These are phyloP conservation scores for Rhabdophis nuchalis DNA, from an alignment of 2,797 vertebrate genomes.

Conservation along the genomic window DNA sequence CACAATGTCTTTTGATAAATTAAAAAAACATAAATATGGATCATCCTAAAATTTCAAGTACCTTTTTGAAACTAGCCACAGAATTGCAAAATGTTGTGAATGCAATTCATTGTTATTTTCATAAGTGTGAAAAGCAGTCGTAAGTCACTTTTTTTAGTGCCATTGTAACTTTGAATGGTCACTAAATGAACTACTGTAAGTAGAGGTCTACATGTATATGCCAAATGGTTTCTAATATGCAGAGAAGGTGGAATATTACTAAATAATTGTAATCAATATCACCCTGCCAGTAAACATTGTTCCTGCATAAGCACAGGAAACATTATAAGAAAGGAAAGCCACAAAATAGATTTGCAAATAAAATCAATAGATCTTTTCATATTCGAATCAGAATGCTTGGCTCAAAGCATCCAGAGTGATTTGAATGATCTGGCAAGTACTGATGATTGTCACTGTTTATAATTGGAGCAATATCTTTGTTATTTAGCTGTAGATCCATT, in stretches of 20 bases:
- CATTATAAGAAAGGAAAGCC: neutral
- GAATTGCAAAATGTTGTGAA: conserved; percentile 2
- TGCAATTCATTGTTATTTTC: neutral
- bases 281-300: neutral
- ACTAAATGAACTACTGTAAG: neutral
- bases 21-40: neutral
- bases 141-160: neutral
- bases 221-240: neutral
- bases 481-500: neutral
- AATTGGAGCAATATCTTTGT: neutral
- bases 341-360: neutral
- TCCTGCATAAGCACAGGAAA: neutral
- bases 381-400: neutral
- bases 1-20: neutral
- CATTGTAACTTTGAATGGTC: neutral
- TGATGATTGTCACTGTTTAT: neutral
- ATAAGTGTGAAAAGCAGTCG: neutral
- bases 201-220: neutral
- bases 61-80: conserved; percentile 33
- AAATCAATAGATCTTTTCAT: neutral
- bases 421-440: neutral
- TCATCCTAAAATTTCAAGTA: conserved; percentile 6
- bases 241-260: neutral
- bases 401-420: neutral
- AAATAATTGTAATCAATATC: neutral